Evolutionary conservation across 2,113 vertebrate genomes (phyloP), one percentile per base, ranked within the genome.

Genomic region (Telmatochromis sp.): DNA sequence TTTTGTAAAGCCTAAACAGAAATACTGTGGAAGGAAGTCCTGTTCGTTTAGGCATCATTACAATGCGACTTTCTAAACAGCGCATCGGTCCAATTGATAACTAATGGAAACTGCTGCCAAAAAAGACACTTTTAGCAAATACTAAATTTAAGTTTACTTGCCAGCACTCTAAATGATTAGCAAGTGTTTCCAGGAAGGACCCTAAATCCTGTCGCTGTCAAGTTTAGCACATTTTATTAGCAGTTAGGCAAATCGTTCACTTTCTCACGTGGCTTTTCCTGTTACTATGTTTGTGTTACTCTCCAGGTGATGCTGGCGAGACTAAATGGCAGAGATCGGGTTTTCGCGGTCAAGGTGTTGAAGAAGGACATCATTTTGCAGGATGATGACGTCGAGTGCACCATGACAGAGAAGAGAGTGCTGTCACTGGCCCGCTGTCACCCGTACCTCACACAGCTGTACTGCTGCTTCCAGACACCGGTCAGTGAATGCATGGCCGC

Each of bases 321-420:
- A 91, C 96, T 98, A 75, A 98, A 98, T 17, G 90, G 94, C 33
- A 96, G 92, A 0, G 97, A 97, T 37, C 96, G 93, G 3, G 97
- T 99, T 8, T 99, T 98, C 4, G 99, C 99, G 0, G 97, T 99
- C 89, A 99, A 99, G 94, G 97, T 99, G 90, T 93, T 99, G 88
- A 99, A 99, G 94, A 99, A 99, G 93, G 98, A 99, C 10, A 97
- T 99, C 63, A 99, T 99, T 88, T 95, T 99, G 75, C 98, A 99
- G 91, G 98, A 99, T 2, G 99, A 99, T 0, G 99, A 99, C 1
- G 98, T 99, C 21, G 99, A 99, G 28, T 99, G 98, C 84, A 99
- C 99, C 9, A 98, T 99, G 98, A 99, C 98, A 0, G 99, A 99
- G 92, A 99, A 99, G 78, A 97, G 98, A 85, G 98, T 99, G 88